These are phyloP conservation scores for Aurelia sp. DNA, from an alignment of 30 jellyfish, hydroid and myxozoan species.

Conservation along the genomic window DNA sequence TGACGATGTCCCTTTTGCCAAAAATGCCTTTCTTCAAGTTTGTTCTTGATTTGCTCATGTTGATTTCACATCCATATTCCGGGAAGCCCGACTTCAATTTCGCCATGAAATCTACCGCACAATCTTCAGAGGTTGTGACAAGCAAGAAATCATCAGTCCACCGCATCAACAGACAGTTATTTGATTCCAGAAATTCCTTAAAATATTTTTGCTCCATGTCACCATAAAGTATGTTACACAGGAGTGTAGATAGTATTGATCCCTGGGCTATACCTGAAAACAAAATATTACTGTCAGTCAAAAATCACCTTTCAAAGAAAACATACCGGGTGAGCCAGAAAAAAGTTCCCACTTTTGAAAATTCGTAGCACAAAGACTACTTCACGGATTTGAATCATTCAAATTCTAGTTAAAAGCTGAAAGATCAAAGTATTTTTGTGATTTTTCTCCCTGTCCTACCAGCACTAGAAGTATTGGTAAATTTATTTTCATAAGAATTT, in stretches of 20 bases:
- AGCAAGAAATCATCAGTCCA: slow-evolving; percentile 91
- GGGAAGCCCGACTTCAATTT: slow-evolving; percentile 55
- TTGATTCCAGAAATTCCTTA: slow-evolving; percentile 18
- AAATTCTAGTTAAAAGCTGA: too few species aligned
- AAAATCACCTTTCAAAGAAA: background rate
- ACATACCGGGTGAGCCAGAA: too few species aligned
- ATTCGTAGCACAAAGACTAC: too few species aligned
- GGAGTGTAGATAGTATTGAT: slow-evolving; percentile 78
- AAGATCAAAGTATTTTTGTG: too few species aligned
- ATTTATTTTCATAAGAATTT: too few species aligned
- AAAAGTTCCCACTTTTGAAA: too few species aligned
- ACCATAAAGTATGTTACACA: slow-evolving; percentile 76
- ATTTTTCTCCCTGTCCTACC: too few species aligned
- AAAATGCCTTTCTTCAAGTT: slow-evolving; percentile 22
- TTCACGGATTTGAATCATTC: too few species aligned
- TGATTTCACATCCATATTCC: slow-evolving; percentile 73
- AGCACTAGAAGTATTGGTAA: too few species aligned
- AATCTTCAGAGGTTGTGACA: slow-evolving; percentile 55
- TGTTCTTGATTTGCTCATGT: slow-evolving; percentile 49
- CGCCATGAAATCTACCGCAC: slow-evolving; percentile 51
- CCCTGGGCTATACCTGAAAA: slow-evolving; percentile 96
- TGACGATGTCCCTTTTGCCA: background rate
- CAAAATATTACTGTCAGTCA: background rate
- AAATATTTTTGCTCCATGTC: slow-evolving; percentile 64
- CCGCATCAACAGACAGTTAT: slow-evolving; percentile 78